A percentile compares a stretch with the other conserved stretches of the same genome.
phyloP scores from a whole-genome alignment of 2,888 invertebrate species.

The Drosophila antonietae region DNA sequence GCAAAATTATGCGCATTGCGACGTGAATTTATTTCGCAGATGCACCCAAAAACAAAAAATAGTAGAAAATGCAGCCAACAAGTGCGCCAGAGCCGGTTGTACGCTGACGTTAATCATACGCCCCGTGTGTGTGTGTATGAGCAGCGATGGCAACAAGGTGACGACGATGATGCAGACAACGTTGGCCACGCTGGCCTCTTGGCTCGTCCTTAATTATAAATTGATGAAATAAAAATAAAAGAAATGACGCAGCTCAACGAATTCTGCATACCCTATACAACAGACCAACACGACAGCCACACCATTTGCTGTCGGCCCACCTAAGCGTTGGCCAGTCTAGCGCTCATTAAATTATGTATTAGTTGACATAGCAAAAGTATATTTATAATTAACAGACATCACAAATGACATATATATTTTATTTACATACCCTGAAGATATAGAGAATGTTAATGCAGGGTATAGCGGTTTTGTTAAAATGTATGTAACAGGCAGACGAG shows the following conservation, averaged over 20 bases:
- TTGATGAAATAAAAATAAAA: slow-evolving; percentile 64
- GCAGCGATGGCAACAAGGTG: slow-evolving; percentile 48
- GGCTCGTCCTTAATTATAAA: slow-evolving; percentile 78
- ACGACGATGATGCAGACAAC: slow-evolving; percentile 55
- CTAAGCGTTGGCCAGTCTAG: slow-evolving; percentile 1
- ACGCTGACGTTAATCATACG: slow-evolving; percentile 78
- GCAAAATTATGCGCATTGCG: slow-evolving; percentile 72
- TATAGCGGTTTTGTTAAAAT: not conserved
- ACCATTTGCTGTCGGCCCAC: not conserved
- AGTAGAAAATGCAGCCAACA: slow-evolving; percentile 53
- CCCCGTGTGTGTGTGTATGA: slow-evolving; percentile 58
- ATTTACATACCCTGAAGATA: not conserved
- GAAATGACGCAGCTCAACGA: slow-evolving; percentile 9
- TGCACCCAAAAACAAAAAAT: slow-evolving; percentile 9
- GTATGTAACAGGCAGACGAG: not conserved
- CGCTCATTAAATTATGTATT: slow-evolving; percentile 61
- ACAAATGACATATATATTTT: not conserved
- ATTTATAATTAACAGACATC: slow-evolving; percentile 19
- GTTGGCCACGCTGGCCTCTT: slow-evolving; percentile 66
- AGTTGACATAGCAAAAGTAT: slow-evolving; percentile 46
- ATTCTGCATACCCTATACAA: slow-evolving; percentile 10
- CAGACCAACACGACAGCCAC: not conserved
- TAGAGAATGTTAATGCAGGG: not conserved
- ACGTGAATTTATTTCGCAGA: slow-evolving; percentile 72
- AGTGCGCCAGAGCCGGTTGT: slow-evolving; percentile 52